Evolutionary conservation across 2,888 invertebrate genomes (phyloP).

Genomic region (Drosophila hamatofila): DNA sequence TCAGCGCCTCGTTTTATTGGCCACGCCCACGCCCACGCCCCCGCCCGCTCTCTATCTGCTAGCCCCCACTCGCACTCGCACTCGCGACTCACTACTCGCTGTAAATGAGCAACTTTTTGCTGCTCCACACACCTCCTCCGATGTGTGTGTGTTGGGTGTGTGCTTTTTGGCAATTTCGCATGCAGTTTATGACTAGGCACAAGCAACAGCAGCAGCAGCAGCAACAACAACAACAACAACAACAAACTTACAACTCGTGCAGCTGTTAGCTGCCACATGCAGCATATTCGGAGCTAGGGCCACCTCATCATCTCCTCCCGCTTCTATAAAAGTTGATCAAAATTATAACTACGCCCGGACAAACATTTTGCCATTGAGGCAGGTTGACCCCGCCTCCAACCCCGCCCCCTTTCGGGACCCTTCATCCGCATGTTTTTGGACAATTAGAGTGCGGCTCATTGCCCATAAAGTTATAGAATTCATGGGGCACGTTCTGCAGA

Average conservation of each 20-base stretch:
- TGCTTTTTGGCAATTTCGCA: conserved; percentile 74
- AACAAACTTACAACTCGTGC: conserved; percentile 56
- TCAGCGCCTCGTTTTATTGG: conserved; percentile 76
- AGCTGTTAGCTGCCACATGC: conserved; percentile 64
- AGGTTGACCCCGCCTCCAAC: conserved; percentile 23
- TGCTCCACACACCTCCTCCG: conserved; percentile 29
- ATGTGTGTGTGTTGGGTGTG: conserved; percentile 33
- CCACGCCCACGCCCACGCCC: conserved; percentile 28
- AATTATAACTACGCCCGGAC: conserved; percentile 70
- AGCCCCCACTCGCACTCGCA: background rate
- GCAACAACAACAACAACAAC: conserved; percentile 32
- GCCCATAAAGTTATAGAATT: conserved; percentile 80
- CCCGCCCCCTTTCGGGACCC: background rate
- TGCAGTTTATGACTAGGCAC: conserved; percentile 74
- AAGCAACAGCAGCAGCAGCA: conserved; percentile 33
- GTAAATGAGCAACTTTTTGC: conserved; percentile 75
- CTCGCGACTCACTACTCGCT: conserved; percentile 22
- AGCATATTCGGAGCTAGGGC: conserved; percentile 19
- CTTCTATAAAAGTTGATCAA: conserved; percentile 78
- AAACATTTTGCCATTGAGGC: conserved; percentile 59
- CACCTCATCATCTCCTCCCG: background rate
- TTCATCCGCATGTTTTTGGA: conserved; percentile 37
- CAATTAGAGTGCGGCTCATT: conserved; percentile 73
- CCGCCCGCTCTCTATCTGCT: background rate
- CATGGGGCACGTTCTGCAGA: conserved; percentile 68